These are phyloP conservation scores for Myopa testacea DNA, from an alignment of 2,888 invertebrate species.

Conservation along the genomic window DNA sequence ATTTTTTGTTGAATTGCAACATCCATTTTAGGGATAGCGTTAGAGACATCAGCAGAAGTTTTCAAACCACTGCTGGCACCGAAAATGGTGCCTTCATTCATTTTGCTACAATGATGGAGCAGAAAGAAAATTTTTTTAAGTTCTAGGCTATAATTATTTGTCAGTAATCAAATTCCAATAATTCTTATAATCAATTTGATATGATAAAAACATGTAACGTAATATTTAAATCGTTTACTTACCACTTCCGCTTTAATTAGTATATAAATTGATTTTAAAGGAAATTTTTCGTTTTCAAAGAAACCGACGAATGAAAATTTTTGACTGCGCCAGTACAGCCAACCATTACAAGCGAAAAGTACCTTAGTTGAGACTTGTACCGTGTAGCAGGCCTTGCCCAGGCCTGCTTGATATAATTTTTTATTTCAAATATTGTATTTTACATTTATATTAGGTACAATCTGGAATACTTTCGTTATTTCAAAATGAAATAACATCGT, in stretches of 20 bases:
- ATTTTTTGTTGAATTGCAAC: background rate
- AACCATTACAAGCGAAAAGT: background rate
- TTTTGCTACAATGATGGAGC: background rate
- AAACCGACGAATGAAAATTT: constrained; percentile 4
- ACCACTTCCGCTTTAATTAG: constrained; percentile 32
- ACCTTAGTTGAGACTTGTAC: background rate
- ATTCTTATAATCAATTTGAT: background rate
- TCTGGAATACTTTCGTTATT: background rate
- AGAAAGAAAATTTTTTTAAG: background rate
- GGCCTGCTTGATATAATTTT: too few relatives aligned
- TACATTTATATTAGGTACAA: background rate
- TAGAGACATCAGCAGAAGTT: constrained; percentile 13
- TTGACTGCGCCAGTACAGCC: background rate
- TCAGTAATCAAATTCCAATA: background rate
- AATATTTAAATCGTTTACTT: background rate
- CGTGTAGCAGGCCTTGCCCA: background rate
- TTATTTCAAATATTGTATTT: background rate
- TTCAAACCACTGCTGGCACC: background rate
- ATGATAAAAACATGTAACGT: too few relatives aligned
- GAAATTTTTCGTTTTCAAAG: constrained; percentile 11
- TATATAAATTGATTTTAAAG: background rate
- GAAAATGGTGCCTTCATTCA: constrained; percentile 10
- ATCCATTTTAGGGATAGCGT: constrained; percentile 13
- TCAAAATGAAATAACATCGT: background rate
- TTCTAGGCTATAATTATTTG: background rate